Conservation (phyloP, 2,797 vertebrate genomes). For the Poecilia gillii region DNA sequence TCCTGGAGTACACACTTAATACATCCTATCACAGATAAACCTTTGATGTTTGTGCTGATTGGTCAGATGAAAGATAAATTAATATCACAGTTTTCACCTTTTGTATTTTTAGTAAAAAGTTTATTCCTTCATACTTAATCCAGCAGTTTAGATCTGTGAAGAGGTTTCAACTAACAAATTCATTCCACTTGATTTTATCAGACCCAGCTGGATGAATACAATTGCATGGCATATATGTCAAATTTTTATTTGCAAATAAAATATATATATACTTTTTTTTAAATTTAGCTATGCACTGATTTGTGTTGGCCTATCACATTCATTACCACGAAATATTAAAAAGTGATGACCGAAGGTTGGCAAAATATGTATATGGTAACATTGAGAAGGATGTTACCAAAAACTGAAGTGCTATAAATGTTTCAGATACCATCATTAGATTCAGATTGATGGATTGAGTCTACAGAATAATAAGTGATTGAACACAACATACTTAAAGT, state of each 20-base stretch:
- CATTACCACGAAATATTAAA: not conserved
- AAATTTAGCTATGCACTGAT: too few relatives aligned
- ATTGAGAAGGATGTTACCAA: not conserved
- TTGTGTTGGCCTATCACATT: not conserved
- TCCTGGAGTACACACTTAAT: too few relatives aligned
- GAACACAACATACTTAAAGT: not conserved
- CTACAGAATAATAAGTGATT: not conserved
- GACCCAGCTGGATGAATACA: not conserved
- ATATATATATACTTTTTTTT: not conserved
- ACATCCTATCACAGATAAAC: not conserved
- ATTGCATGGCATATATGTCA: not conserved
- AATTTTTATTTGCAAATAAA: too few relatives aligned
- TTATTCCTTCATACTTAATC: not conserved
- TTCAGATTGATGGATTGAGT: not conserved
- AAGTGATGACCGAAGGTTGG: not conserved
- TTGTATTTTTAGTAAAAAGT: not conserved
- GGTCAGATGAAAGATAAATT: not conserved
- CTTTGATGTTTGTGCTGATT: too few relatives aligned
- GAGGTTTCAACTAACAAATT: not conserved
- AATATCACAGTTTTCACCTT: not conserved
- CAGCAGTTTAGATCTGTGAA: not conserved
- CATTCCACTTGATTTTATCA: not conserved
- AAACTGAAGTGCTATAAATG: not conserved
- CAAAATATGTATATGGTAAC: not conserved
- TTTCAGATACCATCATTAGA: not conserved